phyloP scores from a whole-genome alignment of 1,140 invertebrate species.

The Drosophila suzukii region DNA sequence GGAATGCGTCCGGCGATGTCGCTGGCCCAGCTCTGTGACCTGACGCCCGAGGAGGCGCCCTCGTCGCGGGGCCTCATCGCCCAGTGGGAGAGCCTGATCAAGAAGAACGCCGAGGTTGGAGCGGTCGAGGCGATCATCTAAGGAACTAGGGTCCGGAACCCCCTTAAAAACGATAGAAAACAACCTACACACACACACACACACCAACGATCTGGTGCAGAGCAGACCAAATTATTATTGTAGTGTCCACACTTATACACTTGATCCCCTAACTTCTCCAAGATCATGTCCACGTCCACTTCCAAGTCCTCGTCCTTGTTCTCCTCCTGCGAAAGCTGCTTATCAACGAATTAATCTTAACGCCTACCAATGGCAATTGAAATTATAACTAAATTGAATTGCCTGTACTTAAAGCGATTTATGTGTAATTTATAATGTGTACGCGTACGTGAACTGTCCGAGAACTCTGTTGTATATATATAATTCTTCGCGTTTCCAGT shows the following conservation, averaged over 20 bases:
- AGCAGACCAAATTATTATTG: constrained; percentile 78
- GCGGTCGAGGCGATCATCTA: constrained; percentile 61
- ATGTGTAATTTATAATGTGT: constrained; percentile 39
- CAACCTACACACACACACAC: constrained; percentile 3
- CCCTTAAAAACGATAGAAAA: not conserved
- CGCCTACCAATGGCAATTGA: constrained; percentile 11
- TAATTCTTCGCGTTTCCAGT: constrained; percentile 62
- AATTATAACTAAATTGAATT: constrained; percentile 25
- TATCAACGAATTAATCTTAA: constrained; percentile 73
- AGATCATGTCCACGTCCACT: not conserved
- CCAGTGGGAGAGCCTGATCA: constrained; percentile 87
- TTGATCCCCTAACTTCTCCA: not conserved
- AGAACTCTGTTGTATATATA: constrained; percentile 72
- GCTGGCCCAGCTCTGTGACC: constrained; percentile 86
- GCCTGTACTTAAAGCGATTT: constrained; percentile 58
- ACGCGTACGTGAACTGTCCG: constrained; percentile 32
- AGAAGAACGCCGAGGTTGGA: constrained; percentile 85
- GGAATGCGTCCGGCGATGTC: constrained; percentile 87
- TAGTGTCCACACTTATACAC: constrained; percentile 54
- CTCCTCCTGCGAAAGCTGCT: constrained; percentile 22
- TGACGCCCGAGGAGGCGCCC: constrained; percentile 86
- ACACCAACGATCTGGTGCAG: constrained; percentile 44
- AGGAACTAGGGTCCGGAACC: constrained; percentile 1
- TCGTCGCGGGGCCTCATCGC: constrained; percentile 87
- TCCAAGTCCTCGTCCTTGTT: not conserved